Conservation (phyloP, 2,888 invertebrate genomes). For the Dilophus febrilis region DNA sequence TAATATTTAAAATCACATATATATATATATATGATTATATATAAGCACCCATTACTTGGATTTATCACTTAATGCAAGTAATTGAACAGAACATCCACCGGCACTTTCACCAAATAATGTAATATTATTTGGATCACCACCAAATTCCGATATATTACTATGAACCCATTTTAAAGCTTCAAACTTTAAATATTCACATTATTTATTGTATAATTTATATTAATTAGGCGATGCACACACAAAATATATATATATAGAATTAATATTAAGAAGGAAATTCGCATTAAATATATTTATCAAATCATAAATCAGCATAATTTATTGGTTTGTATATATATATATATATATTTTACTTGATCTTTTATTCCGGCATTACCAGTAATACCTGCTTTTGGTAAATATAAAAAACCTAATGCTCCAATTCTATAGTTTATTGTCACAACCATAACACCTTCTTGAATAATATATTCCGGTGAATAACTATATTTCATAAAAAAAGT, state of each 20-base stretch:
- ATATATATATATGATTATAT: too few species aligned
- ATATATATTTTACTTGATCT: conserved; percentile 26
- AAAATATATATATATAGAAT: too few species aligned
- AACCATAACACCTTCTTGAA: conserved; percentile 25
- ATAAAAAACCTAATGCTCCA: conserved; percentile 24
- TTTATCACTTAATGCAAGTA: conserved; percentile 20
- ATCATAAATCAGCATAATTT: too few species aligned
- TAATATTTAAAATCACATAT: too few species aligned
- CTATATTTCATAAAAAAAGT: too few species aligned
- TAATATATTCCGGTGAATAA: conserved; percentile 21
- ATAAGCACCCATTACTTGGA: conserved; percentile 18
- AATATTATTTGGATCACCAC: conserved; percentile 28
- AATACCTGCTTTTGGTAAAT: conserved; percentile 22
- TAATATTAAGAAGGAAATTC: too few species aligned
- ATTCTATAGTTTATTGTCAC: conserved; percentile 26
- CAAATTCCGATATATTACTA: conserved; percentile 30
- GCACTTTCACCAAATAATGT: conserved; percentile 26
- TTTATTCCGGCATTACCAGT: conserved; percentile 26
- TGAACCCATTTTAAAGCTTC: conserved; percentile 32
- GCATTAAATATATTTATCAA: too few species aligned
- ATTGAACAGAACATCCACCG: conserved; percentile 21
- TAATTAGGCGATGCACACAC: too few species aligned
- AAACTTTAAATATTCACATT: too few species aligned
- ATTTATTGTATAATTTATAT: too few species aligned
- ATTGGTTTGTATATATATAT: too few species aligned